Evolutionary conservation across 1,140 invertebrate genomes (phyloP).

Genomic region (Diabrotica undecimpunctata): DNA sequence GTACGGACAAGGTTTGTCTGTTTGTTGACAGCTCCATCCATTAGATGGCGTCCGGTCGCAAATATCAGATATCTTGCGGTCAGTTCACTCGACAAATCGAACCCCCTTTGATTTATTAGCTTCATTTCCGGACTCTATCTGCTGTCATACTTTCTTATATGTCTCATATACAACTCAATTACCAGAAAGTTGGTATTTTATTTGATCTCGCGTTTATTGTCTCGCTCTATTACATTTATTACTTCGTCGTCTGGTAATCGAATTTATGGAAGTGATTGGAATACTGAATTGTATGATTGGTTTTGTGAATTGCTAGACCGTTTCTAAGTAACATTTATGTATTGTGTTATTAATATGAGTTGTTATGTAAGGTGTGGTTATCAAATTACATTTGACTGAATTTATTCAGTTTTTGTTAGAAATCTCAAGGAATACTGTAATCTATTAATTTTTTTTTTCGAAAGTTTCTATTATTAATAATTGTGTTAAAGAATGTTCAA

Average conservation of each 20-base stretch:
- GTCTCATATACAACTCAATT: slow-evolving; percentile 35
- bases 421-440: too few species aligned
- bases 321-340: too few species aligned
- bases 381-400: too few species aligned
- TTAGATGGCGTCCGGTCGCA: slow-evolving; percentile 39
- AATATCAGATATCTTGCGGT: slow-evolving; percentile 41
- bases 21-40: slow-evolving; percentile 42
- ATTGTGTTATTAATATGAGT: too few species aligned
- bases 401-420: too few species aligned
- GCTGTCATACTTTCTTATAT: slow-evolving; percentile 34
- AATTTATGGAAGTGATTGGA: background rate
- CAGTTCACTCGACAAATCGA: slow-evolving; percentile 41
- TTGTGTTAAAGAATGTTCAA: too few species aligned
- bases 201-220: slow-evolving; percentile 12
- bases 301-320: background rate
- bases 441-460: too few species aligned
- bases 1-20: slow-evolving; percentile 18
- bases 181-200: slow-evolving; percentile 19
- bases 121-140: slow-evolving; percentile 37
- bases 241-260: background rate
- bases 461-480: too few species aligned
- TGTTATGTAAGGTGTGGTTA: too few species aligned
- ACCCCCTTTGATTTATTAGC: slow-evolving; percentile 41
- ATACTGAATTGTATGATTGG: background rate
- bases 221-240: slow-evolving; percentile 14